These are phyloP conservation scores for Notodonta ziczac DNA, from an alignment of 2,888 invertebrate species.

Conservation along the genomic window DNA sequence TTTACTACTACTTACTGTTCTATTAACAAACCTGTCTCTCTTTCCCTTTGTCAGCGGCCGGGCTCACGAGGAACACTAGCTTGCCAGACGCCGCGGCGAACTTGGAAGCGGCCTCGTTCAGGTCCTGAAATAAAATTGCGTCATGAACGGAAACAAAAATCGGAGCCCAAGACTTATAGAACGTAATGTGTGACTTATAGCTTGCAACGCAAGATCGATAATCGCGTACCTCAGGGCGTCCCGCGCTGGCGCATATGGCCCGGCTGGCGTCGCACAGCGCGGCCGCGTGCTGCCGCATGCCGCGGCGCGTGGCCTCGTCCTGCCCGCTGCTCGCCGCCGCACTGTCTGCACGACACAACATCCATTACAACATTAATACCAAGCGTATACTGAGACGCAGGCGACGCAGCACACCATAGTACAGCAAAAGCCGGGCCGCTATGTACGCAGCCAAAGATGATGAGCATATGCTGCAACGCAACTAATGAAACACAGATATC, in stretches of 20 bases:
- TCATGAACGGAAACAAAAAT: neutral
- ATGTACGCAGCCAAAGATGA: too few species aligned
- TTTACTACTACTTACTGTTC: too few species aligned
- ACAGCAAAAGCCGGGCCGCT: too few species aligned
- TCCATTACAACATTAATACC: neutral
- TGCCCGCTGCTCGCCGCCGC: constrained; percentile 41
- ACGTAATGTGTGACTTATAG: too few species aligned
- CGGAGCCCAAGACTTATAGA: too few species aligned
- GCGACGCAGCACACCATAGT: too few species aligned
- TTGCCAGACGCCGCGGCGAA: constrained; percentile 50
- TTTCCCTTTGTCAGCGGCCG: constrained; percentile 24
- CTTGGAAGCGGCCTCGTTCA: constrained; percentile 43
- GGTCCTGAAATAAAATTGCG: constrained; percentile 32
- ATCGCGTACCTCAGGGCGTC: constrained; percentile 27
- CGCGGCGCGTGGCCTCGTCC: constrained; percentile 35
- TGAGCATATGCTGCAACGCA: too few species aligned
- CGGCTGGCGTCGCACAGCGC: constrained; percentile 45
- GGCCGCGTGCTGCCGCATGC: constrained; percentile 42
- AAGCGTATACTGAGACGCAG: too few species aligned
- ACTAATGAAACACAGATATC: too few species aligned
- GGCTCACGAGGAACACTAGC: constrained; percentile 44
- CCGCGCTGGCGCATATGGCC: constrained; percentile 41
- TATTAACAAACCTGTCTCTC: constrained; percentile 42
- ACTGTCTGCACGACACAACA: constrained; percentile 43
- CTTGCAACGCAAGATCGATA: neutral